Evolutionary conservation across 2,888 invertebrate species (phyloP).

Genomic region (Cryptus armator): DNA sequence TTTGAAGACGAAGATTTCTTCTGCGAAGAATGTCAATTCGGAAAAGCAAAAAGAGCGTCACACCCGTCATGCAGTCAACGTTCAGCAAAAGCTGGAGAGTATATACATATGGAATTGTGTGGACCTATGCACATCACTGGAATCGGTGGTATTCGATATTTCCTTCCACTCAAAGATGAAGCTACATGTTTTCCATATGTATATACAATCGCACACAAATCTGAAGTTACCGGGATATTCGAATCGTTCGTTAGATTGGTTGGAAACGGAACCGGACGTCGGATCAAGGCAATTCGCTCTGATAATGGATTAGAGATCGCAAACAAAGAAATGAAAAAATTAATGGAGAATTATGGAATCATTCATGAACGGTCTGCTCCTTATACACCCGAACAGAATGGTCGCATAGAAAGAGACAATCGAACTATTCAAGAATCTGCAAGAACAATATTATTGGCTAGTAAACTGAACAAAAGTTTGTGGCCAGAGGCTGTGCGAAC

Average conservation of each 20-base stretch:
- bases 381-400: slow-evolving; percentile 71
- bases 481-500: slow-evolving; percentile 46
- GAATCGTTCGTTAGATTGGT: slow-evolving; percentile 18
- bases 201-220: slow-evolving; percentile 59
- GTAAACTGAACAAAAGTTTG: slow-evolving; percentile 34
- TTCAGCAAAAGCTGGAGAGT: neutral
- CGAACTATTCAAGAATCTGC: slow-evolving; percentile 69
- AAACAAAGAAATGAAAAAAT: neutral
- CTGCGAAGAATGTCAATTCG: slow-evolving; percentile 44
- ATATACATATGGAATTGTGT: neutral
- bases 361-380: slow-evolving; percentile 64
- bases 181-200: slow-evolving; percentile 60
- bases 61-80: neutral
- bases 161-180: slow-evolving; percentile 55
- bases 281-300: slow-evolving; percentile 22
- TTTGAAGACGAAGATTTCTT: slow-evolving; percentile 33
- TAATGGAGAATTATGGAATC: slow-evolving; percentile 49
- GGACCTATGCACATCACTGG: slow-evolving; percentile 6
- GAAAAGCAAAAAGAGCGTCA: neutral
- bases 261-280: slow-evolving; percentile 18
- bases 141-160: neutral
- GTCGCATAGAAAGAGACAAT: slow-evolving; percentile 69
- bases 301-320: slow-evolving; percentile 42
- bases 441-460: slow-evolving; percentile 67
- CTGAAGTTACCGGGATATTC: slow-evolving; percentile 51